A percentile compares a stretch with the other conserved stretches of the same genome.
phyloP scores from a whole-genome alignment of 2,113 vertebrate genomes.

The Nerophis ophidion region DNA sequence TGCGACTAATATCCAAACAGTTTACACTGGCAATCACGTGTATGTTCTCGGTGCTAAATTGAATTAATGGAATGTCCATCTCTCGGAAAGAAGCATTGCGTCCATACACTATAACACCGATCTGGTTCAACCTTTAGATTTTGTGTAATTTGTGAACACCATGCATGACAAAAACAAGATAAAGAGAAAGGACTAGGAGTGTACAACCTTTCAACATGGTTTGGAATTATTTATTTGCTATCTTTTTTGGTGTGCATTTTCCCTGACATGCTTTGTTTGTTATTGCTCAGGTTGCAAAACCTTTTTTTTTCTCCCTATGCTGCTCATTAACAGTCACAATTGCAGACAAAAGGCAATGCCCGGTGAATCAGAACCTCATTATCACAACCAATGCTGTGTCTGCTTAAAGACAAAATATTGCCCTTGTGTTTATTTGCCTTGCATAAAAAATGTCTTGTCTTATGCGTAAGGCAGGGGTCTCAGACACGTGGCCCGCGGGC shows the following conservation, averaged over 20 bases:
- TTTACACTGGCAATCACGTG: constrained; percentile 11
- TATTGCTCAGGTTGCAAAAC: constrained; percentile 38
- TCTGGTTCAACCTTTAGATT: constrained; percentile 6
- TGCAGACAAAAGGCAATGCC: constrained; percentile 10
- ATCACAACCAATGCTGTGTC: constrained; percentile 2
- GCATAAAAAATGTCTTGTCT: not conserved
- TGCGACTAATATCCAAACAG: constrained; percentile 10
- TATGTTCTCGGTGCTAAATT: not conserved
- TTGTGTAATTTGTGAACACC: constrained; percentile 41
- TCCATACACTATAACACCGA: not conserved
- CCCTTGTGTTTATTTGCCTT: not conserved
- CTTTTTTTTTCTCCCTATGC: not conserved
- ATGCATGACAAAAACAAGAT: constrained; percentile 35
- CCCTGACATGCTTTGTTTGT: constrained; percentile 52
- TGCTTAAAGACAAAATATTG: not conserved
- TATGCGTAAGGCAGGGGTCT: not conserved
- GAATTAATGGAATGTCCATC: constrained; percentile 7
- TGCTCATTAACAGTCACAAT: not conserved
- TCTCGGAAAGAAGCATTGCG: not conserved
- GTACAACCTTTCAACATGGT: constrained; percentile 62
- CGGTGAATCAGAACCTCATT: constrained; percentile 18
- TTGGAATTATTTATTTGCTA: constrained; percentile 46
- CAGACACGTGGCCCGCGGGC: not conserved
- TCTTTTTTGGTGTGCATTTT: constrained; percentile 61
- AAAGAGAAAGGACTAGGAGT: constrained; percentile 42